phyloP scores from a whole-genome alignment of 92 coral and sea anemone species.

The Virgularia gustaviana region DNA sequence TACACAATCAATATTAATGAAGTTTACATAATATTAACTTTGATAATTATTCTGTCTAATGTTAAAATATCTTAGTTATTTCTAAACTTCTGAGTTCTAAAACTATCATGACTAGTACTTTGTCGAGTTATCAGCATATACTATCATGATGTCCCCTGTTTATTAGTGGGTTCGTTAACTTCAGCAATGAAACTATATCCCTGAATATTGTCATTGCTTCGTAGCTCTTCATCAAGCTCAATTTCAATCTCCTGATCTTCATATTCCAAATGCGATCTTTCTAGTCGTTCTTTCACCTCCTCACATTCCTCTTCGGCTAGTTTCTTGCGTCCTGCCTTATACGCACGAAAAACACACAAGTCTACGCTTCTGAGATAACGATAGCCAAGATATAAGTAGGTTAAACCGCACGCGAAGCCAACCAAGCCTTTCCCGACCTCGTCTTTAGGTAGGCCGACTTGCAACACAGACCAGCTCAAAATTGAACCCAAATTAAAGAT shows the following conservation, averaged over 20 bases:
- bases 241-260: constrained; percentile 32
- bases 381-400: constrained; percentile 62
- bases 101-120: too few relatives aligned
- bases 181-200: background rate
- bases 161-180: too few relatives aligned
- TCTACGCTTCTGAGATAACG: constrained; percentile 69
- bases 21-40: too few relatives aligned
- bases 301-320: constrained; percentile 31
- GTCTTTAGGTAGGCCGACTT: constrained; percentile 72
- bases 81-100: too few relatives aligned
- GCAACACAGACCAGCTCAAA: constrained; percentile 85
- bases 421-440: constrained; percentile 64
- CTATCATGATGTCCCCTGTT: too few relatives aligned
- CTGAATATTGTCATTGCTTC: background rate
- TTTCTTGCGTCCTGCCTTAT: constrained; percentile 59
- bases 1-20: too few relatives aligned
- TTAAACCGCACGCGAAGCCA: constrained; percentile 69
- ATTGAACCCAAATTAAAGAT: constrained; percentile 87
- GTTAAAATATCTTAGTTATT: too few relatives aligned
- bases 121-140: too few relatives aligned
- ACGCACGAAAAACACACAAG: constrained; percentile 43
- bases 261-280: constrained; percentile 16
- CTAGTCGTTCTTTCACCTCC: constrained; percentile 12
- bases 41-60: too few relatives aligned
- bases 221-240: constrained; percentile 10